phyloP scores from a whole-genome alignment of 2,113 vertebrate species.

The Periophthalmus modestus region DNA sequence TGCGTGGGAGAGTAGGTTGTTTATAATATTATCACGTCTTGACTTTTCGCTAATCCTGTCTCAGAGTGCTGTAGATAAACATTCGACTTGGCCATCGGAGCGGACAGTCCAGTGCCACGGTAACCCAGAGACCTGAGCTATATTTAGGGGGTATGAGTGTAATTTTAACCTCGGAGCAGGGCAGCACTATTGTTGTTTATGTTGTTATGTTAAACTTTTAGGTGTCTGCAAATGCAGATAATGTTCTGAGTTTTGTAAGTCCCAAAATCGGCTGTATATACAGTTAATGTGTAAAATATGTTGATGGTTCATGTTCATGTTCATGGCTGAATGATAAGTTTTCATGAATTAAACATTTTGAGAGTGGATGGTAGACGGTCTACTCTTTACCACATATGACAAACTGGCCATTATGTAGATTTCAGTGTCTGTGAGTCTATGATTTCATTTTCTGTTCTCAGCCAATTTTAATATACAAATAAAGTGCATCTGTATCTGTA shows the following conservation, averaged over 20 bases:
- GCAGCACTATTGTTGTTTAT: background rate
- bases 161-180: conserved; percentile 41
- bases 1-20: background rate
- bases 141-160: conserved; percentile 25
- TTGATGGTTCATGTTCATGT: background rate
- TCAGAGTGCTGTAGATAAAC: conserved; percentile 35
- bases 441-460: too few species aligned
- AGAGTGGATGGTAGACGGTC: background rate
- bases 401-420: too few species aligned
- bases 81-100: conserved; percentile 11
- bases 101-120: conserved; percentile 25
- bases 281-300: background rate
- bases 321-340: background rate
- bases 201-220: background rate
- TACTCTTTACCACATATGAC: too few species aligned
- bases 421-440: background rate
- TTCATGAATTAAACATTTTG: background rate
- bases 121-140: conserved; percentile 32
- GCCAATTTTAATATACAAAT: too few species aligned
- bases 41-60: conserved; percentile 34
- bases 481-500: too few species aligned
- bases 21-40: conserved; percentile 3
- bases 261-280: too few species aligned
- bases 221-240: background rate
- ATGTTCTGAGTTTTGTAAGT: too few species aligned